Evolutionary conservation across 2,113 vertebrate genomes (phyloP).

Genomic region (Uropsilus gracilis): DNA sequence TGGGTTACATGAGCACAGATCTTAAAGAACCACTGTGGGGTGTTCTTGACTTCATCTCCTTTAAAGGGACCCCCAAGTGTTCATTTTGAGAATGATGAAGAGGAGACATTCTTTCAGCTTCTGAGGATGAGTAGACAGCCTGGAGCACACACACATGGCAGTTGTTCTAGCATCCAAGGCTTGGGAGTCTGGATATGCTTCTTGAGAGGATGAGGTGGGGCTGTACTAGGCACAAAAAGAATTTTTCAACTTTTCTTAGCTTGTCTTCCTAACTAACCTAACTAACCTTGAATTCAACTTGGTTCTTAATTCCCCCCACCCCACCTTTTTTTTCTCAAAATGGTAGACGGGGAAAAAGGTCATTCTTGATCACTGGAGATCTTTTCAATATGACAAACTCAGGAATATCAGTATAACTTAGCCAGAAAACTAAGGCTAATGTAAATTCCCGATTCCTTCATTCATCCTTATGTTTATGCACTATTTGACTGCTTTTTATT

Average conservation of each 20-base stretch:
- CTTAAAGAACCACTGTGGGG: too few relatives aligned
- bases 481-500: neutral
- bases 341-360: neutral
- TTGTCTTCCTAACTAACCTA: neutral
- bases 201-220: constrained; percentile 91
- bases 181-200: constrained; percentile 94
- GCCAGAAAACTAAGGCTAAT: neutral
- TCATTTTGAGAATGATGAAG: neutral
- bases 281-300: constrained; percentile 5
- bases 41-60: neutral
- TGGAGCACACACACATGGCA: constrained; percentile 88
- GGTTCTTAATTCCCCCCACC: constrained; percentile 43
- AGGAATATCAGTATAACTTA: neutral
- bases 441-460: neutral
- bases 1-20: neutral
- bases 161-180: constrained; percentile 93
- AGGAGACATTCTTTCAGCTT: neutral
- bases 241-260: neutral
- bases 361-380: neutral
- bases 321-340: constrained; percentile 22
- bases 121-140: constrained; percentile 92
- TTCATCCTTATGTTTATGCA: neutral
- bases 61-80: neutral
- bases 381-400: constrained; percentile 4
- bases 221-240: neutral